These are phyloP conservation scores for Tyrannus savana DNA, from an alignment of 2,113 vertebrate species.

Conservation along the genomic window DNA sequence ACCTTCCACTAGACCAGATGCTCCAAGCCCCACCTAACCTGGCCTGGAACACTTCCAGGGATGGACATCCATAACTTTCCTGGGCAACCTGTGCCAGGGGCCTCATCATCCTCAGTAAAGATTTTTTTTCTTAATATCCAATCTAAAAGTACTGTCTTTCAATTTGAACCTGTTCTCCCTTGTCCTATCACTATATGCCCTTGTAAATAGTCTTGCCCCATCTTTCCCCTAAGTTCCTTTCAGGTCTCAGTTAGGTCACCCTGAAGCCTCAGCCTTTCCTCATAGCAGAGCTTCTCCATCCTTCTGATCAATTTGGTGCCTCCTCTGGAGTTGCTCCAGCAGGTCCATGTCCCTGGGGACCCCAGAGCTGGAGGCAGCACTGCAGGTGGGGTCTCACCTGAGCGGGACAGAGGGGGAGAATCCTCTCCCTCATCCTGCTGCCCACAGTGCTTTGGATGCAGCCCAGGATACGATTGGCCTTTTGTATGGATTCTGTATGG, in stretches of 20 bases:
- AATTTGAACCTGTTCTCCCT: neutral
- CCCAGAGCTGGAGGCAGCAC: neutral
- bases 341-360: fast-evolving
- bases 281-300: neutral
- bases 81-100: neutral
- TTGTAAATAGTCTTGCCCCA: neutral
- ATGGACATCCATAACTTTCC: neutral
- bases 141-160: neutral
- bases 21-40: neutral
- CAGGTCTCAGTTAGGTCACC: neutral
- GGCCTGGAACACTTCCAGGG: neutral
- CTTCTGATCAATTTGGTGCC: neutral
- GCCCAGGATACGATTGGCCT: neutral
- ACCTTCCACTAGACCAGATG: neutral
- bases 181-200: neutral
- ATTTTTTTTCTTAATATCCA: neutral
- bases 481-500: neutral
- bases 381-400: neutral
- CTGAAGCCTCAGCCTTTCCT: neutral
- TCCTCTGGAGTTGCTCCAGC: neutral
- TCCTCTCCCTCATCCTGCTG: fast-evolving
- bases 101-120: neutral
- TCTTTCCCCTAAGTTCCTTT: neutral
- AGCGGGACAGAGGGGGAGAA: fast-evolving
- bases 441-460: neutral